Base-by-base conservation (phyloP, 2,888 invertebrate species). In the Cheilosia impressa region DNA sequence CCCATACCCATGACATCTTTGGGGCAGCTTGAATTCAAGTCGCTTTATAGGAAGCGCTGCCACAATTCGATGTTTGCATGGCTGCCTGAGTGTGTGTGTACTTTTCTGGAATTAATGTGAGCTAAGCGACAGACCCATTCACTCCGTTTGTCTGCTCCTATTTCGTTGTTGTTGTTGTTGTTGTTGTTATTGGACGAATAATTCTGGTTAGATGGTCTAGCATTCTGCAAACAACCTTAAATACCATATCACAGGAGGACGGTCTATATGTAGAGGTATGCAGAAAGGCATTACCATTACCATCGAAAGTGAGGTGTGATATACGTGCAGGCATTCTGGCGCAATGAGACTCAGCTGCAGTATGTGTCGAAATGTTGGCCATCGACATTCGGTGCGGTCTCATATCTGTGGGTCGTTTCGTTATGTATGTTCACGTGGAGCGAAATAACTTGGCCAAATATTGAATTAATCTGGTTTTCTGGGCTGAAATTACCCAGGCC, bases 361-460 rank as follows among this genome's bases (percentile, higher is more conserved):
- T 31, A 62, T 77, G 66, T 76, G 72, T 45, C 76, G 81, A 81
- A 85, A 72, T 77, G 53, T 72, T 76, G 76, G 38, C 34, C 62
- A 77, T 81, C 65, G 66, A 68, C 62, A 68, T 52, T 63, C 17
- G 38, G 58, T 85, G 81, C 31, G 85, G 81, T 81, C 76, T 72
- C 60, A 85, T 81, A 77, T 77, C 68, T 81, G 85, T 57, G 85
- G 85, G 77, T 17, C 24, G 47, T 47, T 81, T 17, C 19, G 47
- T 47, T 81, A 71, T 80, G 55, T 66, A 66, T 63, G 45, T 62
- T 60, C 69, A 68, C 45, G 53, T 57, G 17, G 62, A 68, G 38
- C 72, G 76, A 84, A 80, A 84, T 84, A 84, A 75, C 66, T 76
- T 84, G 58, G 53, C 75, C 80, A 80, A 80, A 84, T 84, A 84